These are phyloP conservation scores for Seriola aureovittata DNA, from an alignment of 2,113 vertebrate genomes.

Conservation along the genomic window DNA sequence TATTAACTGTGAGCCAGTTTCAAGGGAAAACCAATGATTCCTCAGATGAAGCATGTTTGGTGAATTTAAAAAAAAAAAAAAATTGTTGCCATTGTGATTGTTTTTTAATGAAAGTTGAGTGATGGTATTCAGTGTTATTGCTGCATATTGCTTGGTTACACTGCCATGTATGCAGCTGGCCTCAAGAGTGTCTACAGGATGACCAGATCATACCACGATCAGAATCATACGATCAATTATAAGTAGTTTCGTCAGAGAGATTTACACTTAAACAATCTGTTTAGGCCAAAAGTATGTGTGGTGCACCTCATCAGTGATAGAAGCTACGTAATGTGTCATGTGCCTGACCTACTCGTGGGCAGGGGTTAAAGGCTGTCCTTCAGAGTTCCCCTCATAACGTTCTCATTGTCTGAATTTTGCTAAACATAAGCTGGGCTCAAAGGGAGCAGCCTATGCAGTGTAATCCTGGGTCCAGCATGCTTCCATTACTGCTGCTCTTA, in stretches of 20 bases:
- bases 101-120: constrained; percentile 24
- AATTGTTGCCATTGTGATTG: constrained; percentile 5
- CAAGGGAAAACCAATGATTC: neutral
- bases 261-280: constrained; percentile 5
- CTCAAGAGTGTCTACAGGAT: neutral
- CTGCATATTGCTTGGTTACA: neutral
- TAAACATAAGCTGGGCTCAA: constrained; percentile 70
- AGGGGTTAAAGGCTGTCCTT: constrained; percentile 44
- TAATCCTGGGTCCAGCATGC: constrained; percentile 75
- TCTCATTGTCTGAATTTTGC: constrained; percentile 79
- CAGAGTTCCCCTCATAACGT: constrained; percentile 62
- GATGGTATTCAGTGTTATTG: constrained; percentile 9
- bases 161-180: neutral
- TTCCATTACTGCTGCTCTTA: constrained; percentile 82
- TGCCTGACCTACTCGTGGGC: constrained; percentile 36
- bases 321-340: constrained; percentile 20
- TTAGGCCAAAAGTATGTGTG: constrained; percentile 1
- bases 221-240: neutral
- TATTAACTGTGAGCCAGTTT: neutral
- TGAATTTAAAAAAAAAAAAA: constrained; percentile 5
- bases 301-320: constrained; percentile 19
- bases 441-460: constrained; percentile 57
- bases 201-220: neutral
- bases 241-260: neutral
- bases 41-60: neutral